These are phyloP conservation scores for Crenichthys baileyi DNA, from an alignment of 2,797 vertebrate species.

Conservation along the genomic window DNA sequence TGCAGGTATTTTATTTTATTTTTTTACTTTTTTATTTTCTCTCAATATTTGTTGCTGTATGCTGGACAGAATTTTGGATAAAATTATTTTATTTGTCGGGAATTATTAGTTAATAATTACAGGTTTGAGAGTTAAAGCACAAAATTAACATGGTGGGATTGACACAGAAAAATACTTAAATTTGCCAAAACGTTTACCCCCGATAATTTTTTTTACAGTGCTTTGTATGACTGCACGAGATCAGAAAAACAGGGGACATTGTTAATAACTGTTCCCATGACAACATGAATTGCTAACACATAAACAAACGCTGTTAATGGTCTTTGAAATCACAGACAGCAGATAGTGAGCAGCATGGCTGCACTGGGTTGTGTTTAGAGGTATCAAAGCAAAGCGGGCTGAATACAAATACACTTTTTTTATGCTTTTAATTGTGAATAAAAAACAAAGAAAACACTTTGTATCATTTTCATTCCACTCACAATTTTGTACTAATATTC, in stretches of 20 bases:
- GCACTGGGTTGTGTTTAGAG: background rate
- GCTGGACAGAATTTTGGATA: background rate
- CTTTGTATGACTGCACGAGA: background rate
- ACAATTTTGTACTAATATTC: background rate
- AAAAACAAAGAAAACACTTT: background rate
- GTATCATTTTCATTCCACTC: background rate
- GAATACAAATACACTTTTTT: background rate
- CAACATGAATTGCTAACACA: background rate
- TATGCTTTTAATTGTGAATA: background rate
- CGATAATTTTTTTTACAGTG: background rate
- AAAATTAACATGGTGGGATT: background rate
- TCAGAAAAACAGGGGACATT: background rate
- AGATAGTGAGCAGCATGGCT: background rate
- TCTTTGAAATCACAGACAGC: background rate
- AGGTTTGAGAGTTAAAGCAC: background rate
- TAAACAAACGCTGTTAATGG: background rate
- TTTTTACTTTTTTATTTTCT: no score
- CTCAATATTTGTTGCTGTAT: no score
- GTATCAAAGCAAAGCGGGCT: background rate
- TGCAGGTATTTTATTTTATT: background rate
- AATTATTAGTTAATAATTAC: background rate
- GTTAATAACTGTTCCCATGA: background rate
- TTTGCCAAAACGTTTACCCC: fast-evolving
- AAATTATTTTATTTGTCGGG: background rate
- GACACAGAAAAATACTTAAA: background rate